These are phyloP conservation scores for Hypercompe scribonia DNA, from an alignment of 2,888 invertebrate species.

Conservation along the genomic window DNA sequence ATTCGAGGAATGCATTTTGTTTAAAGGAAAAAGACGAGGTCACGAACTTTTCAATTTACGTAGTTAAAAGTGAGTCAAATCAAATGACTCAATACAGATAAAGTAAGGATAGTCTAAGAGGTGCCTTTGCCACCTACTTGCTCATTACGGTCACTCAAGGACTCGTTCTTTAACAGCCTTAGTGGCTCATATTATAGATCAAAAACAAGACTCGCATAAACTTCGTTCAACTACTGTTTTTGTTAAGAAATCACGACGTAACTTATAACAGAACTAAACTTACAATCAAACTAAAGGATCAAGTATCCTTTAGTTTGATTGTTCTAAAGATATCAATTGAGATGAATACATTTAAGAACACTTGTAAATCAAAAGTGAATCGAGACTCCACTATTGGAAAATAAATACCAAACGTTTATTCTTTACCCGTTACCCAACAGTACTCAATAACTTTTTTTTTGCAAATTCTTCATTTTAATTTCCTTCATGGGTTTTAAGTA, in stretches of 20 bases:
- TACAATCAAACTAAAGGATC: too few relatives aligned
- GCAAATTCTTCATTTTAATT: background rate
- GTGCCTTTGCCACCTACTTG: conserved; percentile 63
- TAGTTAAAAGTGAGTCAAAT: background rate
- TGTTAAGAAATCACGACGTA: too few relatives aligned
- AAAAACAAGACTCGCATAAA: too few relatives aligned
- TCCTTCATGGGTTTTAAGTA: too few relatives aligned
- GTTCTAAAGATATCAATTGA: too few relatives aligned
- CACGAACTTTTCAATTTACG: background rate
- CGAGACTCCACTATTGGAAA: background rate
- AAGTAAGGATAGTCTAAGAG: conserved; percentile 54
- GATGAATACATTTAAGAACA: too few relatives aligned
- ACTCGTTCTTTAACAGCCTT: conserved; percentile 42
- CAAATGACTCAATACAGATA: conserved; percentile 46
- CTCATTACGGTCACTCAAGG: conserved; percentile 68
- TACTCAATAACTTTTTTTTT: background rate
- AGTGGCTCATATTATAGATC: too few relatives aligned
- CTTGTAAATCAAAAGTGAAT: too few relatives aligned
- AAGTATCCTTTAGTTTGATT: too few relatives aligned
- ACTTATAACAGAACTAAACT: too few relatives aligned
- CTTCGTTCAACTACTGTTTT: too few relatives aligned
- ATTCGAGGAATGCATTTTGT: background rate
- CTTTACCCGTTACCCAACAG: background rate
- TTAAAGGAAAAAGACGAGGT: background rate
- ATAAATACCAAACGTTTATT: background rate